A percentile compares a stretch with the other conserved stretches of the same genome.
Conservation (phyloP, 2,888 invertebrate genomes). For the Luffia ferchaultella region DNA sequence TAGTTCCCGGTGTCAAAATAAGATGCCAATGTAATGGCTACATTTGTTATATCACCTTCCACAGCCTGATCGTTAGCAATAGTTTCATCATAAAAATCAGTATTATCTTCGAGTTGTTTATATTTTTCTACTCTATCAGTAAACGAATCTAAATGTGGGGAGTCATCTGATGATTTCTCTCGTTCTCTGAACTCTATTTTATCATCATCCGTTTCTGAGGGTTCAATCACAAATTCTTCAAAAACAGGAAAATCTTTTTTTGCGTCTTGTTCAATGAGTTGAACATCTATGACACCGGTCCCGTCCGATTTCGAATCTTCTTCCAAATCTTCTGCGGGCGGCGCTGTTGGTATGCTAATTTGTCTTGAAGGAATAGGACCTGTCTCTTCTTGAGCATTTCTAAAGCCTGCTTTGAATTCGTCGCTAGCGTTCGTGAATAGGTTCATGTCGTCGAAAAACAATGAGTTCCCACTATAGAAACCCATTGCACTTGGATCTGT, state of each 20-base stretch:
- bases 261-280: constrained; percentile 52
- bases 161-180: constrained; percentile 24
- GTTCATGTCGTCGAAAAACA: constrained; percentile 32
- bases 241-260: constrained; percentile 47
- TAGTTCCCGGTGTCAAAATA: constrained; percentile 58
- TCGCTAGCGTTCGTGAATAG: constrained; percentile 30
- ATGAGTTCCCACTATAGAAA: constrained; percentile 30
- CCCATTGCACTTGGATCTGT: constrained; percentile 26
- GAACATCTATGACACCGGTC: constrained; percentile 42
- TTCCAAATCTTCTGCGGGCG: constrained; percentile 32
- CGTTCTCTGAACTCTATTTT: constrained; percentile 37
- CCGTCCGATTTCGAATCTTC: constrained; percentile 39
- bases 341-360: constrained; percentile 34
- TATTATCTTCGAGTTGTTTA: constrained; percentile 32
- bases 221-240: constrained; percentile 48
- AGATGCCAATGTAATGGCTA: constrained; percentile 40
- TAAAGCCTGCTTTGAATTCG: constrained; percentile 41
- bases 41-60: constrained; percentile 19
- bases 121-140: constrained; percentile 47
- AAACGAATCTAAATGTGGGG: constrained; percentile 34
- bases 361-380: constrained; percentile 24
- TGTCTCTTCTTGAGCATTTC: constrained; percentile 26
- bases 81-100: constrained; percentile 11
- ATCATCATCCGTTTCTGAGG: constrained; percentile 46
- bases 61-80: background rate